Evolutionary conservation across 2,113 vertebrate species (phyloP).

Genomic region (Sitta europaea): DNA sequence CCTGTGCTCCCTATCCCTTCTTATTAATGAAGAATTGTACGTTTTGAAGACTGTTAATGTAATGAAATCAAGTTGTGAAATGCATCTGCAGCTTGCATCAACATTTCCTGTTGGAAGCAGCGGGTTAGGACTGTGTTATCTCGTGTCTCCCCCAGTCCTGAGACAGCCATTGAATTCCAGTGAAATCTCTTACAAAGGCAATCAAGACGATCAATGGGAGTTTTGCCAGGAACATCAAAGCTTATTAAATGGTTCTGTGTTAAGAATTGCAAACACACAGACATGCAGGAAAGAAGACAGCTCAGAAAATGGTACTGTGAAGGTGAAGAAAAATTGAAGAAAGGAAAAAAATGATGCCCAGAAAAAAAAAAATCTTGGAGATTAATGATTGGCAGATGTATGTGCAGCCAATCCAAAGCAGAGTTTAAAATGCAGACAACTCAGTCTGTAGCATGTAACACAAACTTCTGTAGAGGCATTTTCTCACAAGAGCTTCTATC

Average conservation of each 20-base stretch:
- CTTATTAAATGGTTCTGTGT: neutral
- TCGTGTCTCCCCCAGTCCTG: neutral
- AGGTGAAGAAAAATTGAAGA: neutral
- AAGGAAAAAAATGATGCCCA: neutral
- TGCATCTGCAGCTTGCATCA: neutral
- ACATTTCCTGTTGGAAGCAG: neutral
- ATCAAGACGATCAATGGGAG: neutral
- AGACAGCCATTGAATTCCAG: slow-evolving; percentile 21
- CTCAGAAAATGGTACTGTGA: neutral
- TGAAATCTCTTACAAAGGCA: slow-evolving; percentile 18
- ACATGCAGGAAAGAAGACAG: neutral
- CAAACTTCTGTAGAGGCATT: neutral
- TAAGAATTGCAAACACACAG: neutral
- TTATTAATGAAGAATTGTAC: neutral
- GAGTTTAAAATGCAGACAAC: neutral
- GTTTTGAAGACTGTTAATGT: neutral
- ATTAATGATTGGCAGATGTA: neutral
- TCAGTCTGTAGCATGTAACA: neutral
- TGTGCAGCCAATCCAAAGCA: neutral
- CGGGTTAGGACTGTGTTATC: neutral
- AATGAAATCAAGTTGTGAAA: neutral
- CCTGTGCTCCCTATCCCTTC: neutral
- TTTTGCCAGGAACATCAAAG: neutral
- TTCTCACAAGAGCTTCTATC: neutral
- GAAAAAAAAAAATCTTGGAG: neutral